These are phyloP conservation scores for Lasius platythorax DNA, from an alignment of 2,888 invertebrate species.

Conservation along the genomic window DNA sequence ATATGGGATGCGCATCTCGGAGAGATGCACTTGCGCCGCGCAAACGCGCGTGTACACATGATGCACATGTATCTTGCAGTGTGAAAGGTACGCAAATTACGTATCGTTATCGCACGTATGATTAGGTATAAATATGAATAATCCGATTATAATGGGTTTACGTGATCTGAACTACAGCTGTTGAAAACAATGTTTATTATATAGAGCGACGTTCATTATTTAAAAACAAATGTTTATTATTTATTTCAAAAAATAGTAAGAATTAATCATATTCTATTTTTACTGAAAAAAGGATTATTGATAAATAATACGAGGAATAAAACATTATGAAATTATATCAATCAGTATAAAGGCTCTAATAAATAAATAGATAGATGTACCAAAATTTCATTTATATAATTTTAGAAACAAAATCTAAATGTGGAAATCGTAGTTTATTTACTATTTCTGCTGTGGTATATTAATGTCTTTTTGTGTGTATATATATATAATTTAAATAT, in stretches of 20 bases:
- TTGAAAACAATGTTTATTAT: neutral
- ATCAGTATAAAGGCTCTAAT: neutral
- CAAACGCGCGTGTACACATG: neutral
- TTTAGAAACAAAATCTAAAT: neutral
- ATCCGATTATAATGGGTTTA: neutral
- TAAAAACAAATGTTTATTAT: neutral
- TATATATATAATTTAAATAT: neutral
- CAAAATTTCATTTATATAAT: neutral
- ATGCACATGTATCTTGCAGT: neutral
- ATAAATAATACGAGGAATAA: neutral
- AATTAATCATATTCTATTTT: neutral
- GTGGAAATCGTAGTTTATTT: neutral
- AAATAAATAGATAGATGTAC: neutral
- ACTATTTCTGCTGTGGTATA: neutral
- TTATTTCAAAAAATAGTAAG: neutral
- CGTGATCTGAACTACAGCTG: neutral
- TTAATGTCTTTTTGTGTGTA: neutral
- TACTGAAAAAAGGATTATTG: neutral
- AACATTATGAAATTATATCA: neutral
- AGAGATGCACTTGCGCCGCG: slow-evolving; percentile 2
- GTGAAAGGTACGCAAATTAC: slow-evolving; percentile 22
- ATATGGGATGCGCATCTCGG: slow-evolving; percentile 52
- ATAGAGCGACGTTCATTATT: neutral
- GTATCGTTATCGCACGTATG: neutral
- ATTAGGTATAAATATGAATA: slow-evolving; percentile 9